Evolutionary conservation across 2,888 invertebrate genomes (phyloP), one percentile per base, ranked within the genome.

Genomic region (Dendrolimus pini): DNA sequence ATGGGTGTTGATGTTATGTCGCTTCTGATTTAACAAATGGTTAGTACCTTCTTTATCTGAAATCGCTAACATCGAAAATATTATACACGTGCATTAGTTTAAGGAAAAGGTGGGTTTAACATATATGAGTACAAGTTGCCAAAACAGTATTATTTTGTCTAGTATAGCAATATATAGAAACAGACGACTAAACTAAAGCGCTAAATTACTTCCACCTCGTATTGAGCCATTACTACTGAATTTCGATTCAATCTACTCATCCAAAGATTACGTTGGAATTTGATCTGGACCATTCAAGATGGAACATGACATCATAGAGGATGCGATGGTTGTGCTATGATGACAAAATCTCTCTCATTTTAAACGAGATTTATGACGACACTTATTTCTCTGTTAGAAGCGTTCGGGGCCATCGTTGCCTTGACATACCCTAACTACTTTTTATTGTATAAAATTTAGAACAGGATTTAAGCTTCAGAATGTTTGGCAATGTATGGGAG

Each of bases 351-450:
- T 59, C 55, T 65, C 62, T 58, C 62, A 68, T 65, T 64, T 62
- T 42, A 63, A 61, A 56, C 47, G 55, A 56, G 62, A 70, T 68
- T 68, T 68, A 69, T 58, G 60, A 65, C 58, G 52, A 56, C 63
- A 61, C 59, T 64, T 64, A 59, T 62, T 60, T 58, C 59, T 58
- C 58, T 61, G 47, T 9, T 47, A 12, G 47, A 47, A 9, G 47
- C 12, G 47, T 47, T 47, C 62, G 61, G 62, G 64, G 63, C 65
- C 60, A 65, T 59, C 61, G 66, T 60, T 57, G 61, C 64, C 62
- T 69, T 64, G 61, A 58, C 59, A 60, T 55, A 56, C 67, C 66
- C 64, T 55, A 60, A 65, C 12, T 47, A 47, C 9, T 3, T 47
- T 47, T 47, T 47, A 47, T 47, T 8, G 9, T 47, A 47, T 47